phyloP scores from a whole-genome alignment of 2,888 invertebrate species.

The Papilio protenor region DNA sequence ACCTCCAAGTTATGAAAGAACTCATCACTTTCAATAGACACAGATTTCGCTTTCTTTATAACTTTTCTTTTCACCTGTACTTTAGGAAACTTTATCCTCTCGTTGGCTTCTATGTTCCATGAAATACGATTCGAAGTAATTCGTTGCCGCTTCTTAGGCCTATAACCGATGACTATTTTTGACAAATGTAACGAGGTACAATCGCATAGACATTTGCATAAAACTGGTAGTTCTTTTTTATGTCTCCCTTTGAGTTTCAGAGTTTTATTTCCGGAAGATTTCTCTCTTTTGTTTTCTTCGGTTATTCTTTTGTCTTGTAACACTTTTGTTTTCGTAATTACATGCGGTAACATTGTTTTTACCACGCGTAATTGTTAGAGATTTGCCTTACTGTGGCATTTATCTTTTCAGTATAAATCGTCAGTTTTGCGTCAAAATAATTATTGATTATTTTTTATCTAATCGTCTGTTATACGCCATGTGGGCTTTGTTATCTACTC shows the following conservation, averaged over 20 bases:
- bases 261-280: conserved; percentile 60
- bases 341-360: conserved; percentile 69
- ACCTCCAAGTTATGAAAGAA: conserved; percentile 80
- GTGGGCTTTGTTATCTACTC: conserved; percentile 15
- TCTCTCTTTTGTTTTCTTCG: conserved; percentile 54
- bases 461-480: background rate
- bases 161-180: conserved; percentile 68
- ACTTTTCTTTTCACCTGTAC: conserved; percentile 61
- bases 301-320: conserved; percentile 62
- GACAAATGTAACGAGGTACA: conserved; percentile 72
- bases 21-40: conserved; percentile 65
- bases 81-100: conserved; percentile 69
- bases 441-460: conserved; percentile 15
- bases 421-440: conserved; percentile 12
- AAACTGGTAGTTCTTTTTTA: conserved; percentile 56
- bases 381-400: background rate
- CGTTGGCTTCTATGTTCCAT: conserved; percentile 62
- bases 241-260: conserved; percentile 61
- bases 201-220: conserved; percentile 61
- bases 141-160: conserved; percentile 68
- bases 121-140: conserved; percentile 59
- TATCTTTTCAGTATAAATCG: background rate
- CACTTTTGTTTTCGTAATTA: conserved; percentile 73
- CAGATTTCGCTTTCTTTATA: conserved; percentile 58
- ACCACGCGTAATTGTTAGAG: background rate